phyloP scores from a whole-genome alignment of 1,140 invertebrate species.

The Lepidurus arcticus region DNA sequence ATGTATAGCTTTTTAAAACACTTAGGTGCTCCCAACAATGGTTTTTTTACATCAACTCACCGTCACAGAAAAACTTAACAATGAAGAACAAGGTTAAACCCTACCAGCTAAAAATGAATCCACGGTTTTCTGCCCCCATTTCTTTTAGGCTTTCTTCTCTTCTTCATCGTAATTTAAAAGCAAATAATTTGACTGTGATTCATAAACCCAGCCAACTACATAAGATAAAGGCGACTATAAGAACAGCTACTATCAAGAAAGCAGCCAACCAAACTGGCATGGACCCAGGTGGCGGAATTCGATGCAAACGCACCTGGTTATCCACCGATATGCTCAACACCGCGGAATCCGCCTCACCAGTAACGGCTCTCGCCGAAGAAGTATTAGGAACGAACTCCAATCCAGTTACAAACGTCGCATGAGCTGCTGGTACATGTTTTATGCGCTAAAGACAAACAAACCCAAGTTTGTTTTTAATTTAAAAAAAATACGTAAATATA shows the following conservation, averaged over 20 bases:
- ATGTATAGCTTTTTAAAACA: too few species aligned
- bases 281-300: slow-evolving; percentile 24
- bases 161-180: not conserved
- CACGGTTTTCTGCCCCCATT: too few species aligned
- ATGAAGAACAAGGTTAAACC: too few species aligned
- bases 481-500: not conserved
- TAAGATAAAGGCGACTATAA: slow-evolving; percentile 67
- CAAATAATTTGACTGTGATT: slow-evolving; percentile 39
- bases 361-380: slow-evolving; percentile 58
- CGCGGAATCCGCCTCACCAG: slow-evolving; percentile 65
- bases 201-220: slow-evolving; percentile 76
- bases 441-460: slow-evolving; percentile 56
- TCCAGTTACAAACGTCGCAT: slow-evolving; percentile 91
- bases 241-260: slow-evolving; percentile 61
- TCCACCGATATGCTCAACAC: slow-evolving; percentile 91
- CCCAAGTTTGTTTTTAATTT: slow-evolving; percentile 14
- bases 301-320: slow-evolving; percentile 61
- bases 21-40: too few species aligned
- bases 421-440: slow-evolving; percentile 71
- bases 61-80: too few species aligned
- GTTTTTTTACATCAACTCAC: too few species aligned
- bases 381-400: slow-evolving; percentile 71
- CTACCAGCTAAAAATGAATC: too few species aligned
- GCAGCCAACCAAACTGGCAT: slow-evolving; percentile 71
- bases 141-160: too few species aligned